Evolutionary conservation across 1,140 invertebrate species (phyloP), one percentile per base, ranked within the genome.

Genomic region (Procambarus virginalis): DNA sequence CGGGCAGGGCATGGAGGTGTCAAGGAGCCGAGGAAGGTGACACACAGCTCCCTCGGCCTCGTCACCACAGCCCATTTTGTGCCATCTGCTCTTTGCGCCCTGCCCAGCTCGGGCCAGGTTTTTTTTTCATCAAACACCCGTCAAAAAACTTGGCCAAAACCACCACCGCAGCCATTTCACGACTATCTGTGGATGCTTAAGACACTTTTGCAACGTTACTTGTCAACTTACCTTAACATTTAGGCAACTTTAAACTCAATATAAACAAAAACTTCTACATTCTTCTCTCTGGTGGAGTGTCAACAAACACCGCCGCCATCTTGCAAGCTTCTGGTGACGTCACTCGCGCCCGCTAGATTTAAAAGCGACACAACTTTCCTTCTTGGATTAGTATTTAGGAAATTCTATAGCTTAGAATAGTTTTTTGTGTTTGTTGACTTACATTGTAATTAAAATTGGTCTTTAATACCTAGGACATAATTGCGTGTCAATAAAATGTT

Each of bases 261-360:
- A 90, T 90, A 90, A 90, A 81, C 83, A 86, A 90, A 90, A 90
- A 90, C 89, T 90, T 86, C 89, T 90, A 90, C 89, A 90, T 90
- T 90, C 89, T 90, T 90, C 83, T 90, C 83, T 68, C 83, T 85
- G 84, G 83, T 85, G 89, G 89, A 90, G 89, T 90, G 89, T 90
- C 89, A 90, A 90, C 89, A 90, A 85, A 90, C 82, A 90, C 76
- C 58, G 83, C 83, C 77, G 89, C 89, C 89, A 90, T 90, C 89
- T 90, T 90, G 89, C 83, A 90, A 85, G 83, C 89, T 48, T 58
- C 12, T 22, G 9, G 14, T 80, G 88, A 89, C 80, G 86, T 89
- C 86, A 76, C 78, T 77, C 51, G 14, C 3, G 17, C 58, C 60
- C 88, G 88, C 81, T 55, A 84, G 34, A 51, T 90, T 90, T 70